These are phyloP conservation scores for Philhelius pedissequus DNA, from an alignment of 2,888 invertebrate genomes.

Conservation along the genomic window DNA sequence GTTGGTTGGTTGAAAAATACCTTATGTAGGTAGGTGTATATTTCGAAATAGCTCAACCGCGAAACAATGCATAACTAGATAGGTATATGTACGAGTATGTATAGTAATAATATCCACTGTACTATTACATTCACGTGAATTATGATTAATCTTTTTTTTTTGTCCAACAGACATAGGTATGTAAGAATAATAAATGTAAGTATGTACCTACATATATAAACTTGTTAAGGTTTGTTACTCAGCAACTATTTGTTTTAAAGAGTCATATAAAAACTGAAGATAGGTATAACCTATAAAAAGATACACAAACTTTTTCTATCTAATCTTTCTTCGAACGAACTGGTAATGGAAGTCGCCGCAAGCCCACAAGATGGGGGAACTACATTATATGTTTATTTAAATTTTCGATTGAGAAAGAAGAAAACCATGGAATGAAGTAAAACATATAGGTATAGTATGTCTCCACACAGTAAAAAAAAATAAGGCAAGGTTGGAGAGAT, in stretches of 20 bases:
- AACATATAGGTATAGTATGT: conserved; percentile 17
- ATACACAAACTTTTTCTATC: conserved; percentile 34
- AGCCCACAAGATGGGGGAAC: background rate
- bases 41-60: conserved; percentile 50
- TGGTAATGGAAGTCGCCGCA: background rate
- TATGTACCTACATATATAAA: no score
- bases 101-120: no score
- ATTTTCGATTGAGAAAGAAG: conserved; percentile 35
- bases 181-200: background rate
- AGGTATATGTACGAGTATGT: no score
- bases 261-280: background rate
- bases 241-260: conserved; percentile 27
- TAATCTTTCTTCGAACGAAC: conserved; percentile 7
- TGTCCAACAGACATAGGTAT: background rate
- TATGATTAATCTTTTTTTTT: conserved; percentile 37
- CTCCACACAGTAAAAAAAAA: conserved; percentile 30
- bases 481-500: conserved; percentile 15
- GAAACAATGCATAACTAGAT: conserved; percentile 9
- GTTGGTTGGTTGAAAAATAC: background rate
- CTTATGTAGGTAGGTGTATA: no score
- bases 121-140: conserved; percentile 56
- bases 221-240: conserved; percentile 10
- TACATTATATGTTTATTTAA: conserved; percentile 44
- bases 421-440: conserved; percentile 21
- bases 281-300: conserved; percentile 23